Base-by-base conservation (phyloP, 2,113 vertebrate genomes). In the Gymnobelideus leadbeateri region DNA sequence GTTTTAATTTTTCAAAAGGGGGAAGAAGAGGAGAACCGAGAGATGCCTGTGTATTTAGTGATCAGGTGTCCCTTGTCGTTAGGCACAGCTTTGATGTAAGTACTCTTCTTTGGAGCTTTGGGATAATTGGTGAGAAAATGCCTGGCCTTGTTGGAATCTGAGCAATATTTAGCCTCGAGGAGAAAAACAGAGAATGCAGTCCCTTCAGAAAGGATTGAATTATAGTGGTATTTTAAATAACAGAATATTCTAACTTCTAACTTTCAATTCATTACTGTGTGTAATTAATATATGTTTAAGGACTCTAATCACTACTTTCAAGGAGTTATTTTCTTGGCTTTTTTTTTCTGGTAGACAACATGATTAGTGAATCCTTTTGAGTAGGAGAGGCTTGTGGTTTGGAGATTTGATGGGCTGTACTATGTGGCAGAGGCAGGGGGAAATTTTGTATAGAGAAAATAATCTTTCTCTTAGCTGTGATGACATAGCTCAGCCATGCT, bases 41-140 rank as follows among this genome's bases (percentile, higher is more conserved):
- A 97, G 97, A 98, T 96, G 96, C 96, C 94, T 98, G 95, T 94
- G 49, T 98, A 94, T 95, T 92, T 95, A 4, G 23, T 94, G 97
- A 95, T 97, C 98, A 98, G 98, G 98, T 98, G 98, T 97, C 97
- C 96, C 96, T 96, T 97, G 94, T 98, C 96, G 95, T 95, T 96
- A 97, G 95, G 89, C 52, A 68, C 52, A 92, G 94, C 97, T 98
- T 98, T 98, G 97, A 98, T 97, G 97, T 98, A 92, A 96, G 92
- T 94, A 93, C 93, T 2, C 28, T 96, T 98, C 94, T 97, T 92
- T 51, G 55, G 89, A 93, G 37, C 95, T 96, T 95, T 96, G 94
- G 96, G 95, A 97, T 96, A 97, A 97, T 96, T 98, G 97, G 93
- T 95, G 97, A 98, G 96, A 97, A 97, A 97, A 94, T 92, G 61